Evolutionary conservation across 2,797 vertebrate genomes (phyloP).

Genomic region (Thripadectes ignobilis): DNA sequence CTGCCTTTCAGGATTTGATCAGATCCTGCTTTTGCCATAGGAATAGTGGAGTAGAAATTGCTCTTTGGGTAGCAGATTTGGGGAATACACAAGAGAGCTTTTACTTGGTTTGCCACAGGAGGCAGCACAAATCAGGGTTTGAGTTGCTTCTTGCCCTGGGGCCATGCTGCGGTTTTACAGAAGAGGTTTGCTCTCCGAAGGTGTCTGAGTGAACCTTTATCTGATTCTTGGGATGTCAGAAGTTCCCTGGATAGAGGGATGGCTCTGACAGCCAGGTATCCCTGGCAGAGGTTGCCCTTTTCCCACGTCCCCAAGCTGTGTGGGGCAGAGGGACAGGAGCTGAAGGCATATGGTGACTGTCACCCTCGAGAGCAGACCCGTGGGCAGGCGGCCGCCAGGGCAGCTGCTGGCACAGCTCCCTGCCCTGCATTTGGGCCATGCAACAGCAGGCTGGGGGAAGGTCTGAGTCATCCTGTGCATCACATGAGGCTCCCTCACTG

Average conservation of each 20-base stretch:
- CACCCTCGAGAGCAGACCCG: background rate
- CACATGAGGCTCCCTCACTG: background rate
- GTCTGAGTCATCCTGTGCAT: conserved; percentile 15
- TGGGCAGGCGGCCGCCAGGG: background rate
- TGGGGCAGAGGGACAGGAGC: background rate
- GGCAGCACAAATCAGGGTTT: background rate
- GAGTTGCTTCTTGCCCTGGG: background rate
- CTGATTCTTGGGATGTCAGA: background rate
- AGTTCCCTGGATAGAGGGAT: background rate
- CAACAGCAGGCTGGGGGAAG: background rate
- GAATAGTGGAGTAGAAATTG: background rate
- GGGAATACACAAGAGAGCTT: background rate
- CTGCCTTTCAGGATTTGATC: background rate
- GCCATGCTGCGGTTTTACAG: background rate
- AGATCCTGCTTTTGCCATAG: background rate
- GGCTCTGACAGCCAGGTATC: background rate
- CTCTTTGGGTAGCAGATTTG: background rate
- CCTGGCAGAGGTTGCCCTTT: background rate
- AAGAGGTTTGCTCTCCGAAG: background rate
- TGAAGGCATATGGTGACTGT: rapidly evolving
- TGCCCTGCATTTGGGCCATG: background rate
- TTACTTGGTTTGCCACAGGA: background rate
- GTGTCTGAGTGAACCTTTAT: background rate
- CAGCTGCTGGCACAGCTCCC: background rate
- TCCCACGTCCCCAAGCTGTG: rapidly evolving